phyloP scores from a whole-genome alignment of 2,888 invertebrate genomes.

The Alsophila aescularia region DNA sequence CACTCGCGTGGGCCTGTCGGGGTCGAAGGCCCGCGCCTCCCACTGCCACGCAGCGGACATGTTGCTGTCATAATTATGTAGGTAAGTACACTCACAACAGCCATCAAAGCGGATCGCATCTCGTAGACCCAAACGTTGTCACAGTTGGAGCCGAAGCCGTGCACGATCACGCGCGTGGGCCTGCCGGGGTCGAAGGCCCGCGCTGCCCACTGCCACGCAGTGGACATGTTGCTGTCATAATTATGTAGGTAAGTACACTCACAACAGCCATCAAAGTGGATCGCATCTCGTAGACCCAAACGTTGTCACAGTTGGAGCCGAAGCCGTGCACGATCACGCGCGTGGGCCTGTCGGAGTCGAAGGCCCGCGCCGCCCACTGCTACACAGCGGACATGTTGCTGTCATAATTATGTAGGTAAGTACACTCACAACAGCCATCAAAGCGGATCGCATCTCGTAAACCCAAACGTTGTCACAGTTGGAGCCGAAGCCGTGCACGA shows the following conservation, averaged over 20 bases:
- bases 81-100: too few relatives aligned
- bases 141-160: too few relatives aligned
- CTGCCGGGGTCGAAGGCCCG: constrained; percentile 87
- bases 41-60: constrained; percentile 88
- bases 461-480: constrained; percentile 97
- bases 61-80: too few relatives aligned
- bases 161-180: constrained; percentile 93
- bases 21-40: constrained; percentile 87
- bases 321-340: constrained; percentile 97
- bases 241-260: constrained; percentile 57
- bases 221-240: constrained; percentile 88
- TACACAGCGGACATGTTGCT: constrained; percentile 89
- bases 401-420: not conserved
- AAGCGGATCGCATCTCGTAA: constrained; percentile 95
- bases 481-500: constrained; percentile 97
- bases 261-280: constrained; percentile 95
- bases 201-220: constrained; percentile 87
- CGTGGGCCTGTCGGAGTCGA: constrained; percentile 87
- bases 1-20: constrained; percentile 88
- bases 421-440: constrained; percentile 93
- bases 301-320: constrained; percentile 94
- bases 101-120: too few relatives aligned
- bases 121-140: too few relatives aligned
- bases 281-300: constrained; percentile 97
- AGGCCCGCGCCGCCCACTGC: constrained; percentile 86